Evolutionary conservation across 1,140 invertebrate genomes (phyloP).

Genomic region (Aphis craccivora): DNA sequence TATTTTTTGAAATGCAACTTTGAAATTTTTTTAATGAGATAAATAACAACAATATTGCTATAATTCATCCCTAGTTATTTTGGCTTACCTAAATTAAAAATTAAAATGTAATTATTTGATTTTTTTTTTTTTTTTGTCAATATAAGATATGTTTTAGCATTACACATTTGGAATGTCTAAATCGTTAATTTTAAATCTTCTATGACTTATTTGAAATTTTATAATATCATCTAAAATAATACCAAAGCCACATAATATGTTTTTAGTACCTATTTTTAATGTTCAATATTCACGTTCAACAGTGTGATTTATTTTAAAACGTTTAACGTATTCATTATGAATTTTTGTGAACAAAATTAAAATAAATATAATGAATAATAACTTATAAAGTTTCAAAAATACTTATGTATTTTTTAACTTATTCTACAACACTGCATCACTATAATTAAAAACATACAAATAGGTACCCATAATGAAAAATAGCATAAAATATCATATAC

Average conservation of each 20-base stretch:
- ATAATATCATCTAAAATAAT: not conserved
- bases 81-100: not conserved
- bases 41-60: no score
- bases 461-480: not conserved
- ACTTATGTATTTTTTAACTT: not conserved
- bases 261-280: not conserved
- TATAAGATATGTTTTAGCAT: not conserved
- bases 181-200: no score
- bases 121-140: not conserved
- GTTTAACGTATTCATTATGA: not conserved
- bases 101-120: no score
- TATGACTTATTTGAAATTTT: no score
- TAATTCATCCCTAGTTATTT: not conserved
- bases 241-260: not conserved
- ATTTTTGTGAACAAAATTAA: not conserved
- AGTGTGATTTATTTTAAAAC: not conserved
- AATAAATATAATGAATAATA: no score
- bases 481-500: not conserved
- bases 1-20: not conserved
- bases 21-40: not conserved
- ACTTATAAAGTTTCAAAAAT: not conserved
- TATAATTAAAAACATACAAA: not conserved
- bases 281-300: not conserved
- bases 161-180: not conserved
- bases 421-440: not conserved